phyloP scores from a whole-genome alignment of 2,888 invertebrate genomes.

The Drosophila greeni region DNA sequence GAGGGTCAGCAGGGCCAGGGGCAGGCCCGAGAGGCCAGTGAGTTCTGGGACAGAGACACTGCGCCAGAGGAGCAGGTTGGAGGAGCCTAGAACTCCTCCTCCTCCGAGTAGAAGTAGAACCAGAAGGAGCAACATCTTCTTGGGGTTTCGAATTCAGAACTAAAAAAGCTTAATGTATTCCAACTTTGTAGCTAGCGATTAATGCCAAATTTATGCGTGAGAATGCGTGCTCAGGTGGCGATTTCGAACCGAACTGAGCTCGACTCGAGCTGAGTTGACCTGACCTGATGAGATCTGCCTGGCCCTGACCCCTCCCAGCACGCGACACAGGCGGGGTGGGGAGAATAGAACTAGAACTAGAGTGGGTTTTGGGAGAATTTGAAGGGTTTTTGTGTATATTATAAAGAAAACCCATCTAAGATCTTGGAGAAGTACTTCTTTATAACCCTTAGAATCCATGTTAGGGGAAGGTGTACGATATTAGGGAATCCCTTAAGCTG shows the following conservation, averaged over 20 bases:
- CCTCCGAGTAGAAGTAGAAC: background rate
- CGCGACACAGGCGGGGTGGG: conserved; percentile 1
- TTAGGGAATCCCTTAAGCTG: no score
- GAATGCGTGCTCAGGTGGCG: conserved; percentile 29
- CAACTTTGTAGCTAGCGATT: conserved; percentile 34
- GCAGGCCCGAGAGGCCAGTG: conserved; percentile 35
- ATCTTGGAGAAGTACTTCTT: background rate
- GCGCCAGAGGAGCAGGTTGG: conserved; percentile 51
- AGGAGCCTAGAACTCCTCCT: background rate
- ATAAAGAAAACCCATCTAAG: no score
- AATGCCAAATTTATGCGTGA: conserved; percentile 65
- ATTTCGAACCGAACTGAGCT: conserved; percentile 4
- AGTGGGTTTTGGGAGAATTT: background rate
- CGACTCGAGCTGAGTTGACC: conserved; percentile 16
- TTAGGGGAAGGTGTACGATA: no score
- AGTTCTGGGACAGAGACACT: conserved; percentile 53
- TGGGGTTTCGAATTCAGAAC: conserved; percentile 1
- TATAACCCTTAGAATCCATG: background rate
- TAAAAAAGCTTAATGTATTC: background rate
- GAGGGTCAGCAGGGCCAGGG: conserved; percentile 50
- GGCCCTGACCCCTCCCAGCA: conserved; percentile 21
- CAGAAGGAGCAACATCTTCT: conserved; percentile 23
- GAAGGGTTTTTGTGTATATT: no score
- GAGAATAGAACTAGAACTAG: background rate
- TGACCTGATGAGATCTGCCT: conserved; percentile 16